These are phyloP conservation scores for Eumacrocentrus americanus DNA, from an alignment of 2,888 invertebrate species.

Conservation along the genomic window DNA sequence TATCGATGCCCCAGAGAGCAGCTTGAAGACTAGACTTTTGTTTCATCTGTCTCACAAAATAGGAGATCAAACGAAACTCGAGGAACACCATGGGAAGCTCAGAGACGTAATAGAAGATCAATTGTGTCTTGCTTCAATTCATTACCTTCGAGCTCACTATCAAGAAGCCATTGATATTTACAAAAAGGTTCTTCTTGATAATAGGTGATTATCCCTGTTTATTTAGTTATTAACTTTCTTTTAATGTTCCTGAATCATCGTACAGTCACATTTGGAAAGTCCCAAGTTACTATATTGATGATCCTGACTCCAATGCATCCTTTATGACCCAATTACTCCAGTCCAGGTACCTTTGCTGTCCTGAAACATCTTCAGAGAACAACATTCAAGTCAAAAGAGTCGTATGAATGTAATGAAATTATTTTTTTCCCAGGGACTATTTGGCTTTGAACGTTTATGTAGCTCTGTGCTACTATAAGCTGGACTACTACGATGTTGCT, in stretches of 20 bases:
- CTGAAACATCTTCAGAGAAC: background rate
- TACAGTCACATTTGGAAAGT: background rate
- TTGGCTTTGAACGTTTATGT: slow-evolving; percentile 96
- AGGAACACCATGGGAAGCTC: slow-evolving; percentile 82
- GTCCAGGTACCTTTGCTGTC: slow-evolving; percentile 36
- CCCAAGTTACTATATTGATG: background rate
- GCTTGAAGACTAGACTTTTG: slow-evolving; percentile 77
- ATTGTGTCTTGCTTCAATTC: slow-evolving; percentile 92
- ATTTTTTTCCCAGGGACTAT: slow-evolving; percentile 73
- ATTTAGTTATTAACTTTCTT: slow-evolving; percentile 12
- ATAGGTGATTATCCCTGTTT: slow-evolving; percentile 73
- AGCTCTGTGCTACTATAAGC: slow-evolving; percentile 96
- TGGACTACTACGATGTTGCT: slow-evolving; percentile 98
- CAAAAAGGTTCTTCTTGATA: slow-evolving; percentile 88
- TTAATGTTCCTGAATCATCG: background rate
- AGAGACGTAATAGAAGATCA: slow-evolving; percentile 93
- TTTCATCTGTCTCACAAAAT: slow-evolving; percentile 96
- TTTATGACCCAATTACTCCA: slow-evolving; percentile 36
- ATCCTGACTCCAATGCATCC: slow-evolving; percentile 28
- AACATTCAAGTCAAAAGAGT: background rate
- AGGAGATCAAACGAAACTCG: slow-evolving; percentile 82
- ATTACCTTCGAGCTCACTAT: slow-evolving; percentile 94
- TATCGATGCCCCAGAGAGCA: slow-evolving; percentile 70
- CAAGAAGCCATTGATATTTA: slow-evolving; percentile 99
- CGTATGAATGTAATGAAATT: too few species aligned